Percentiles rank a stretch among this genome's conserved stretches.
Conservation (phyloP, 2,113 vertebrate species). For the Vulpes lagopus region DNA sequence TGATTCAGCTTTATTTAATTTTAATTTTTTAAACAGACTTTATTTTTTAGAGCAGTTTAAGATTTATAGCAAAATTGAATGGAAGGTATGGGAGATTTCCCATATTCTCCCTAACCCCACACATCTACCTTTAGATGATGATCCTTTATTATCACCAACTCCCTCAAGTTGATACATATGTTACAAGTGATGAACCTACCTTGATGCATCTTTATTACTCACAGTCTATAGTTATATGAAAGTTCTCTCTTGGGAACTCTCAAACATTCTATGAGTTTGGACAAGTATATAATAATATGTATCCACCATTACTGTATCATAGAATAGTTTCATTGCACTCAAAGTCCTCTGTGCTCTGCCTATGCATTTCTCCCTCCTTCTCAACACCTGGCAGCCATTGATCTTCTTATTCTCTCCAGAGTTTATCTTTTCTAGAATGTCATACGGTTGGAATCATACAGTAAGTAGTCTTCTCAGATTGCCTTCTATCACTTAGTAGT, state of each 20-base stretch:
- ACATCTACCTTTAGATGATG: background rate
- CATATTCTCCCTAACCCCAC: background rate
- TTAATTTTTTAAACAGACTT: background rate
- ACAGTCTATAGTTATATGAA: background rate
- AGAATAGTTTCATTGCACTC: background rate
- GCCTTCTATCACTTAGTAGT: background rate
- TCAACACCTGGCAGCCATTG: background rate
- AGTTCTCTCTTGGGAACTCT: background rate
- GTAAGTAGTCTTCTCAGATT: background rate
- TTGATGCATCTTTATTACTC: background rate
- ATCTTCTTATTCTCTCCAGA: background rate
- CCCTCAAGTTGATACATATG: background rate
- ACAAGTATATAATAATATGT: background rate
- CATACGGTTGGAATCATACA: background rate
- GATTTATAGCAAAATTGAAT: background rate
- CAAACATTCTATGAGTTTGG: background rate
- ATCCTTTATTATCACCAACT: background rate
- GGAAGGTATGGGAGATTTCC: background rate
- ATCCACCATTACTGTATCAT: background rate
- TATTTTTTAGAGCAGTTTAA: background rate
- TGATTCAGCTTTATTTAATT: background rate
- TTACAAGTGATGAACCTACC: background rate
- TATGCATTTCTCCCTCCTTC: background rate
- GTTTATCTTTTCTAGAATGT: background rate
- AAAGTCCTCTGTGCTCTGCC: background rate